phyloP scores from a whole-genome alignment of 2,113 vertebrate genomes.

The Chionis minor region DNA sequence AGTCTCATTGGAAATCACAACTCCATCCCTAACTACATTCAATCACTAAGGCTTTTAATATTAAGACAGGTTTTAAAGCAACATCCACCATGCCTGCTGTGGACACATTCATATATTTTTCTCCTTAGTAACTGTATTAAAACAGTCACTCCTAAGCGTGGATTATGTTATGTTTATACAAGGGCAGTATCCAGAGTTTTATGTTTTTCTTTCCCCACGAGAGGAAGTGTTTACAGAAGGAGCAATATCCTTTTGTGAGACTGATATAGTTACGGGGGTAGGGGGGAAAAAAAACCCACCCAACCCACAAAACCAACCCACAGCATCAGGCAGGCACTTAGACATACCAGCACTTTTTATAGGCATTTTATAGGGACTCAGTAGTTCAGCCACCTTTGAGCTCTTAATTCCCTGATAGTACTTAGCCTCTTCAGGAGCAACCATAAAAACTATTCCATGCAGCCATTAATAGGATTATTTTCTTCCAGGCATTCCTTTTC shows the following conservation, averaged over 20 bases:
- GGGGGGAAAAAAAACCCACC: background rate
- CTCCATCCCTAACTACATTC: background rate
- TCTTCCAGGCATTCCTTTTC: background rate
- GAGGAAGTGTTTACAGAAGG: background rate
- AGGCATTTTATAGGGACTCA: constrained; percentile 3
- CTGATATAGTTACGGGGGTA: rapidly evolving
- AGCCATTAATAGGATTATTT: background rate
- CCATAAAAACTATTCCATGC: background rate
- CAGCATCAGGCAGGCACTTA: background rate
- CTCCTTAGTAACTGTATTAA: background rate
- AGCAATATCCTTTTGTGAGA: background rate
- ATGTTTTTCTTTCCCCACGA: background rate
- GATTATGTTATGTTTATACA: background rate
- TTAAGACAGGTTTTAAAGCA: background rate
- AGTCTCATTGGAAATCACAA: background rate
- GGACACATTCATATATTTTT: background rate
- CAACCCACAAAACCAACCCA: background rate
- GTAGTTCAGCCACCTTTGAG: constrained; percentile 10
- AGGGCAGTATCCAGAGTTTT: background rate
- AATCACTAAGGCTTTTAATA: background rate
- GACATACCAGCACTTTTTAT: background rate
- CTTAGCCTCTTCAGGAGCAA: background rate
- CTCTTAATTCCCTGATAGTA: constrained; percentile 12
- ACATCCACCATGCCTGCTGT: background rate
- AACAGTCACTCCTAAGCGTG: background rate